Evolutionary conservation across 2,888 invertebrate genomes (phyloP), one percentile per base, ranked within the genome.

Genomic region (Dynastes hyllus): DNA sequence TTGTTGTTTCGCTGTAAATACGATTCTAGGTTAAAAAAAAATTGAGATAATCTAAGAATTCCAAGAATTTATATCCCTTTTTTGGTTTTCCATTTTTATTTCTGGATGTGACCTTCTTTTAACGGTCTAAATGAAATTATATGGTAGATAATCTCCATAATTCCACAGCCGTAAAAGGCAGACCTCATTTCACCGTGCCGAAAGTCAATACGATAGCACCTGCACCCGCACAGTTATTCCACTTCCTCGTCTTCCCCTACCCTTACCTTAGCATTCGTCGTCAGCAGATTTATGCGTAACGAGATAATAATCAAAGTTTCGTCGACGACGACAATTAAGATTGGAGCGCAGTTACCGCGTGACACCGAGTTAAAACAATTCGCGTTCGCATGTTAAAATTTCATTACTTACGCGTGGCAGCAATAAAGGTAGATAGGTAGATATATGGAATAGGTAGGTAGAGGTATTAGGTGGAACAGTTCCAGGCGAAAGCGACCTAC

Each of bases 291-390:
- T 75, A 75, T 75, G 73, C 73, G 73, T 75, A 75, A 61, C 61
- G 61, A 45, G 73, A 75, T 75, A 75, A 75, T 75, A 75, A 75
- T 75, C 73, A 75, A 75, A 75, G 73, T 75, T 75, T 50, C 73
- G 40, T 40, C 73, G 61, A 61, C 73, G 61, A 61, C 73, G 73
- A 75, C 73, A 75, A 75, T 75, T 75, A 75, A 75, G 73, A 75
- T 75, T 75, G 73, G 73, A 75, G 73, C 73, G 61, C 37, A 55
- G 73, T 73, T 73, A 58, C 73, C 58, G 45, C 61, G 63, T 22
- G 73, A 75, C 73, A 75, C 61, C 73, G 73, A 75, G 61, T 75
- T 75, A 75, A 75, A 75, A 75, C 73, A 75, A 75, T 75, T 75
- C 73, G 61, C 61, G 45, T 61, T 75, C 73, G 73, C 73, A 75